phyloP scores from a whole-genome alignment of 37 sponge, comb jelly and placozoan genomes.

The Aplysina aerophoba region DNA sequence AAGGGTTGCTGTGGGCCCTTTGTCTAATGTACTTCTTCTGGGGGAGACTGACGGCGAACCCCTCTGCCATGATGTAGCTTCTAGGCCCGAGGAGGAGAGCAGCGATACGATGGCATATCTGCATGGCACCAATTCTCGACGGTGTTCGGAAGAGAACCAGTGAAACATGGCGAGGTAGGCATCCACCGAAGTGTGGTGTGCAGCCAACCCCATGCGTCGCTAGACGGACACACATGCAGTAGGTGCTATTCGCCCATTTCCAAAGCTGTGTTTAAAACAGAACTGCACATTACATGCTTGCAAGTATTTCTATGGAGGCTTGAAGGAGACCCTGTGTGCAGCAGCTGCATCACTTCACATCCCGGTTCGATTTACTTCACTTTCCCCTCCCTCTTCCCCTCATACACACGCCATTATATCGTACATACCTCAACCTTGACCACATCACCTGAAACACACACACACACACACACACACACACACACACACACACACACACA shows the following conservation, averaged over 20 bases:
- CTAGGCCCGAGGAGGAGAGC: not conserved
- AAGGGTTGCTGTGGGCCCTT: conserved; percentile 96
- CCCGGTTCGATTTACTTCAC: too few species aligned
- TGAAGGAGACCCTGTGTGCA: too few species aligned
- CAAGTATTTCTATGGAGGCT: too few species aligned
- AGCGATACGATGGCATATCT: not conserved
- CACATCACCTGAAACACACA: conserved; percentile 7
- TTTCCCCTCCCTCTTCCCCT: too few species aligned
- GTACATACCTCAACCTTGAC: not conserved
- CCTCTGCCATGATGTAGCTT: not conserved
- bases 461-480: not conserved
- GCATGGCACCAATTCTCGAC: not conserved
- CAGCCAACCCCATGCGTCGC: too few species aligned
- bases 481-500: conserved; percentile 35
- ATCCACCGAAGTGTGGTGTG: too few species aligned
- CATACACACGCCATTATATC: not conserved
- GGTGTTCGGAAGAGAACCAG: not conserved
- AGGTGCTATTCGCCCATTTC: too few species aligned
- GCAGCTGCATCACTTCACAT: too few species aligned
- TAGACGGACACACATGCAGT: too few species aligned
- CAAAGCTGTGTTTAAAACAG: too few species aligned
- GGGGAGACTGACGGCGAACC: conserved; percentile 48
- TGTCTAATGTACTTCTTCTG: conserved; percentile 98
- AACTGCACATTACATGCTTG: too few species aligned
- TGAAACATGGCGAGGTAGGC: conserved; percentile 23